Evolutionary conservation across 2,797 vertebrate genomes (phyloP).

Genomic region (Lepidocolaptes lacrymiger): DNA sequence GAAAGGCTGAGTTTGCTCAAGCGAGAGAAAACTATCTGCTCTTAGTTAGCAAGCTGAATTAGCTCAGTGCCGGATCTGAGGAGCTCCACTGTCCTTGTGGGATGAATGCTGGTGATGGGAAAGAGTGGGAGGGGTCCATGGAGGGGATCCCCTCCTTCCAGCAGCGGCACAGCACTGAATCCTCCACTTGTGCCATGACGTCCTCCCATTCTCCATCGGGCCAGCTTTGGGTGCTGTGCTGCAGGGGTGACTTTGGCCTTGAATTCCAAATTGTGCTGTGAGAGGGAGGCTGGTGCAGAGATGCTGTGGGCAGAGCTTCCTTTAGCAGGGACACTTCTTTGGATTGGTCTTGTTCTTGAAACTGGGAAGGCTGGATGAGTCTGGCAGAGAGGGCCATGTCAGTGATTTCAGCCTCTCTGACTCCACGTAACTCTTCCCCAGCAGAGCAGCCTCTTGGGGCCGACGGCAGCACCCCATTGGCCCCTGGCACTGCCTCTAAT

Average conservation of each 20-base stretch:
- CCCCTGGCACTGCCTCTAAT: background rate
- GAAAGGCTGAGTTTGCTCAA: background rate
- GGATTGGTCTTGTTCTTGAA: background rate
- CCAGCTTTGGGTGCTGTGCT: background rate
- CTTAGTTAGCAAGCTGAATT: background rate
- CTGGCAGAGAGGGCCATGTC: background rate
- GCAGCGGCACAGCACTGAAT: background rate
- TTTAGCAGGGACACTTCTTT: background rate
- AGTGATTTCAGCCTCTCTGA: background rate
- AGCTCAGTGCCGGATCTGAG: background rate
- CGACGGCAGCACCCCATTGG: fast-evolving
- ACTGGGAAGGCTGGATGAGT: background rate
- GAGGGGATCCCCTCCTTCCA: background rate
- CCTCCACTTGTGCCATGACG: fast-evolving
- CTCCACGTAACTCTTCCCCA: background rate
- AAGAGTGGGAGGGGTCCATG: fast-evolving
- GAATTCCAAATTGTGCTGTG: fast-evolving
- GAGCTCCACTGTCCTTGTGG: background rate
- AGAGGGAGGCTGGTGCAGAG: background rate
- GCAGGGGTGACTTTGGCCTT: background rate
- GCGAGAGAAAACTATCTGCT: background rate
- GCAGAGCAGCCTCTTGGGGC: fast-evolving
- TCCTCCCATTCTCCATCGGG: fast-evolving
- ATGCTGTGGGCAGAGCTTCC: background rate
- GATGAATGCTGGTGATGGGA: background rate